Conservation (phyloP, 2,888 invertebrate genomes). For the Zele albiditarsus region DNA sequence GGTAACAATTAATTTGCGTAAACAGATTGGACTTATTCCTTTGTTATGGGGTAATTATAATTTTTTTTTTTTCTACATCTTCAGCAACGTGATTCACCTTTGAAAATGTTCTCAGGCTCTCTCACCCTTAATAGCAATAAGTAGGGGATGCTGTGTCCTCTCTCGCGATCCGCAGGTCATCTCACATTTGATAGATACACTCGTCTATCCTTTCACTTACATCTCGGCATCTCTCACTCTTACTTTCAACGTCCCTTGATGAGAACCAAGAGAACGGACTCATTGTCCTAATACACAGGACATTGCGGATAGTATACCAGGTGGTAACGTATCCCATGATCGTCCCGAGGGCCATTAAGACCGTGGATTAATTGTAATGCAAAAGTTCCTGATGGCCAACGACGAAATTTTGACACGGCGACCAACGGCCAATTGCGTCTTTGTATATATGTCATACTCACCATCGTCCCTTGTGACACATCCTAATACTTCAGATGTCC, state of each 20-base stretch:
- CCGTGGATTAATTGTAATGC: constrained; percentile 67
- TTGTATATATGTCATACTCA: constrained; percentile 14
- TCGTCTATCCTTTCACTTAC: constrained; percentile 12
- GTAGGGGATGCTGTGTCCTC: constrained; percentile 51
- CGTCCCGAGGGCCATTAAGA: constrained; percentile 60
- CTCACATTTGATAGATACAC: constrained; percentile 38
- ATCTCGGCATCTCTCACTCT: constrained; percentile 24
- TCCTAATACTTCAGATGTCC: constrained; percentile 2
- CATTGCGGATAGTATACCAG: constrained; percentile 58
- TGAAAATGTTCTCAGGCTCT: constrained; percentile 41
- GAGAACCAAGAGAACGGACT: constrained; percentile 53
- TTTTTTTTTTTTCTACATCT: neutral
- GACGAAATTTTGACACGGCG: constrained; percentile 43
- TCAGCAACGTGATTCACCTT: constrained; percentile 28
- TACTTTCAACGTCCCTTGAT: constrained; percentile 34
- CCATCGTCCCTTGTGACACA: neutral
- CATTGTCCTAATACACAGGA: constrained; percentile 63
- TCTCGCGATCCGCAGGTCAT: constrained; percentile 49
- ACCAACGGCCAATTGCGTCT: constrained; percentile 47
- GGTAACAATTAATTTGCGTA: constrained; percentile 6
- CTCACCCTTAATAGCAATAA: constrained; percentile 47
- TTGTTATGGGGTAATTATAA: constrained; percentile 14
- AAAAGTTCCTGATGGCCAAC: constrained; percentile 64
- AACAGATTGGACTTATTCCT: neutral
- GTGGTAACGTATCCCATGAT: constrained; percentile 59